phyloP scores from a whole-genome alignment of 2,797 vertebrate species.

The Synaphobranchus kaupii region DNA sequence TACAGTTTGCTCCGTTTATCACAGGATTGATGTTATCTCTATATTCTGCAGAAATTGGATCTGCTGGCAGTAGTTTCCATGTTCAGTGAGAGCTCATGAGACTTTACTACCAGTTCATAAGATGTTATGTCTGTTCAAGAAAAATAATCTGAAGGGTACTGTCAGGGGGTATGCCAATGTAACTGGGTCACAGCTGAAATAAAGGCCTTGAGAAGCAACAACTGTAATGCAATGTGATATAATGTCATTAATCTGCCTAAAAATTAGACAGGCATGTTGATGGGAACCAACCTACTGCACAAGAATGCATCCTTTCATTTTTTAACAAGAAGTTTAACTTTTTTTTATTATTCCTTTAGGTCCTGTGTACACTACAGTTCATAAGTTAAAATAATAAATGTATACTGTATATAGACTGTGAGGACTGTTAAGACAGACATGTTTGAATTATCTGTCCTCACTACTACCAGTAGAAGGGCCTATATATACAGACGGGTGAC shows the following conservation, averaged over 20 bases:
- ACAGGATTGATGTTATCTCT: background rate
- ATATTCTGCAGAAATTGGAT: background rate
- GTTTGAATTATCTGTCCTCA: too few species aligned
- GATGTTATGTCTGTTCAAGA: slow-evolving; percentile 4
- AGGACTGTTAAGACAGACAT: too few species aligned
- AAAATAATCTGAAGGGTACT: background rate
- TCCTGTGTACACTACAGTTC: too few species aligned
- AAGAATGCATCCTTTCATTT: too few species aligned
- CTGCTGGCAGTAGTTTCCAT: background rate
- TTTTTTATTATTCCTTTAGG: too few species aligned
- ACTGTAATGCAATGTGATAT: background rate
- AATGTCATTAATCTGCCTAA: background rate
- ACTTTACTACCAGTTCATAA: background rate
- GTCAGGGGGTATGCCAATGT: background rate
- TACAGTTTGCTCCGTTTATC: background rate
- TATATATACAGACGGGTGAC: too few species aligned
- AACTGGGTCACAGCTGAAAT: background rate
- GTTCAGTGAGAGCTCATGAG: background rate
- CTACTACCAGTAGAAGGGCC: too few species aligned
- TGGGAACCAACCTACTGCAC: background rate
- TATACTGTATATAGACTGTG: too few species aligned
- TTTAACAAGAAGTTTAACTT: too few species aligned
- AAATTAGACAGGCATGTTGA: background rate
- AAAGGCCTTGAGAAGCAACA: background rate
- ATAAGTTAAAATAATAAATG: too few species aligned